Evolutionary conservation across 1,140 invertebrate genomes (phyloP).

Genomic region (Drosophila triauraria): DNA sequence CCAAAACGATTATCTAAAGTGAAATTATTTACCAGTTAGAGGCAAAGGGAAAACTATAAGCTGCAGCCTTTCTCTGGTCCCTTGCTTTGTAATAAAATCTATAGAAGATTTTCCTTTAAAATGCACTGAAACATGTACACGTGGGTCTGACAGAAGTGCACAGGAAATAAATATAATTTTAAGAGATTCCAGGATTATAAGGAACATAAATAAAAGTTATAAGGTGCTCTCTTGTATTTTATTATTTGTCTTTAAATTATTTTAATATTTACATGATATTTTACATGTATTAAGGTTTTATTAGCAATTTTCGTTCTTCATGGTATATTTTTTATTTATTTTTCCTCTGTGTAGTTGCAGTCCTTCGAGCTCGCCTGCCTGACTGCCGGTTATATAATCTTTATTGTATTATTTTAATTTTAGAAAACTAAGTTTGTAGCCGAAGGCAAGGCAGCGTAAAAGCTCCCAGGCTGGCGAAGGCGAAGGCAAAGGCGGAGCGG

Average conservation of each 20-base stretch:
- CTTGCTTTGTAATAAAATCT: slow-evolving; percentile 20
- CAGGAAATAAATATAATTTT: background rate
- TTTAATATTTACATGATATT: background rate
- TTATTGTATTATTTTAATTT: slow-evolving; percentile 84
- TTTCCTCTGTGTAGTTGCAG: slow-evolving; percentile 12
- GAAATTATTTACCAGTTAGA: slow-evolving; percentile 49
- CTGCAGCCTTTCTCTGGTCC: background rate
- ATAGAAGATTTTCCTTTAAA: slow-evolving; percentile 23
- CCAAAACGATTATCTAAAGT: slow-evolving; percentile 46
- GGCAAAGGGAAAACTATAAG: slow-evolving; percentile 14
- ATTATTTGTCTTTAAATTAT: background rate
- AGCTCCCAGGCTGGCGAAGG: slow-evolving; percentile 18
- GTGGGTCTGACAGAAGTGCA: too few relatives aligned
- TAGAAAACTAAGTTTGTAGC: slow-evolving; percentile 75
- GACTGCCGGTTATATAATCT: slow-evolving; percentile 68
- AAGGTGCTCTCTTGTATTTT: background rate
- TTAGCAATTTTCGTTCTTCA: background rate
- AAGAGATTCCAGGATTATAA: background rate
- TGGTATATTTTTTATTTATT: background rate
- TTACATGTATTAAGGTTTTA: background rate
- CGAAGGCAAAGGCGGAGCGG: background rate
- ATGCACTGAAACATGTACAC: background rate
- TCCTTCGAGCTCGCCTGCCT: slow-evolving; percentile 19
- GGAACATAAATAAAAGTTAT: background rate
- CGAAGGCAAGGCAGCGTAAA: slow-evolving; percentile 37